Base-by-base conservation (phyloP, 2,797 vertebrate genomes). In the Lithobates sylvaticus region DNA sequence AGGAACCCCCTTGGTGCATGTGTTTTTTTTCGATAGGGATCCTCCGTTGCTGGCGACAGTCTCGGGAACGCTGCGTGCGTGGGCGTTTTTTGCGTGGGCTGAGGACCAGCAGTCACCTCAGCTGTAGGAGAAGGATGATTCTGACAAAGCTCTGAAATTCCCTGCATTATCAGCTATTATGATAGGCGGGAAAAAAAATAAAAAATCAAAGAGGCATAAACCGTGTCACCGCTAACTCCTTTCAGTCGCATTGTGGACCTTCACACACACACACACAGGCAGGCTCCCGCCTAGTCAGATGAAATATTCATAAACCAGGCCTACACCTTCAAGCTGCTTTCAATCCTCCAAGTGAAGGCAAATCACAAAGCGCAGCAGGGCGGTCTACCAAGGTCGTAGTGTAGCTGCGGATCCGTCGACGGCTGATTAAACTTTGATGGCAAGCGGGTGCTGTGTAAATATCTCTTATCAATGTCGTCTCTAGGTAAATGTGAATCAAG, bases 161-260 rank as follows among this genome's bases (percentile, higher is more conserved):
- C 78, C 78, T 2, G 72, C 74, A 83, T 88, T 81, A 75, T 84
- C 69, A n/a, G 72, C 81, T 84, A 39, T 76, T 77, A 70, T 80
- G 77, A 42, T 50, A 64, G 32, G 75, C 44, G 79, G 7, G 68
- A 36, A 81, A 29, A 64, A 64, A 36, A 81, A 29, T 44, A 64
- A 13, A 82, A 82, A 80, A 70, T 69, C 42, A 65, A 36, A 65
- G 44, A 71, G 29, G 32, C 9, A 12, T 23, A 23, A 58, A 4
- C 54, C 54, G 54, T 12, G 54, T 61, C 18, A 23, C 7, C 54
- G 54, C 54, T n/a, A 26, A n/a, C 61, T 36, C 32, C 23, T 23
- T 32, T 71, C 15, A 58, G 16, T 32, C 27, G 75, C 65, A 32
- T 61, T 27, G 65, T 47, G 54, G 21, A 61, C 54, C 21, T 61